Percentiles rank a stretch among this genome's conserved stretches.
Evolutionary conservation across 2,113 vertebrate species (phyloP).

Genomic region (Bufo bufo): DNA sequence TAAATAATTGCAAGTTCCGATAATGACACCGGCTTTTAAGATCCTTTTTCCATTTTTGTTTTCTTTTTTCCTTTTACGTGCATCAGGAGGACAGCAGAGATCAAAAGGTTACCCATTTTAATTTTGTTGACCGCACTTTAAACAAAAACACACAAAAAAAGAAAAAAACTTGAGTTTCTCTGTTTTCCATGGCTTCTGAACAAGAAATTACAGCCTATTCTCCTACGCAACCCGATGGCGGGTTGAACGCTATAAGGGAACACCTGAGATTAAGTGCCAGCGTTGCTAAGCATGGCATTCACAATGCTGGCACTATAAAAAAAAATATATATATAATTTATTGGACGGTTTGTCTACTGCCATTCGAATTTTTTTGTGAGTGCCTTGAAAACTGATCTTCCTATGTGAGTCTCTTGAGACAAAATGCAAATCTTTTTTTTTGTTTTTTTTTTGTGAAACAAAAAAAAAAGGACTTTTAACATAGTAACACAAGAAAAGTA

Average conservation of each 20-base stretch:
- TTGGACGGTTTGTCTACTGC: conserved; percentile 94
- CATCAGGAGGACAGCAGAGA: conserved; percentile 66
- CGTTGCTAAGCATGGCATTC: conserved; percentile 90
- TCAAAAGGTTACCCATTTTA: conserved; percentile 70
- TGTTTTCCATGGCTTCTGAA: conserved; percentile 85
- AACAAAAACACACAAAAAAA: conserved; percentile 60
- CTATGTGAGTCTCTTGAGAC: conserved; percentile 94
- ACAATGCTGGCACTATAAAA: conserved; percentile 94
- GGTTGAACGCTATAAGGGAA: conserved; percentile 80
- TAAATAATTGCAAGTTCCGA: conserved; percentile 56
- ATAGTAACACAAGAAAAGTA: conserved; percentile 80
- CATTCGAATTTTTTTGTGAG: conserved; percentile 91
- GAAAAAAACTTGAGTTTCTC: conserved; percentile 65
- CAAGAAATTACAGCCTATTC: conserved; percentile 86
- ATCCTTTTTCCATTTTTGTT: conserved; percentile 63
- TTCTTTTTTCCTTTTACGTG: conserved; percentile 58
- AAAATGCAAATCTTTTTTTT: conserved; percentile 88
- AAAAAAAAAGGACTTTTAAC: conserved; percentile 77
- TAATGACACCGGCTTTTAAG: conserved; percentile 61
- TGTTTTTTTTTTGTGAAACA: conserved; percentile 81
- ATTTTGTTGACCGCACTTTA: conserved; percentile 91
- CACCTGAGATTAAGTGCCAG: conserved; percentile 89
- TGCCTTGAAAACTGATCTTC: conserved; percentile 99
- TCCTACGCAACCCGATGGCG: conserved; percentile 81
- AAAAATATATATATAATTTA: conserved; percentile 81